Base-by-base conservation (phyloP, 23 tunicate species). In the Trididemnum miniatum region DNA sequence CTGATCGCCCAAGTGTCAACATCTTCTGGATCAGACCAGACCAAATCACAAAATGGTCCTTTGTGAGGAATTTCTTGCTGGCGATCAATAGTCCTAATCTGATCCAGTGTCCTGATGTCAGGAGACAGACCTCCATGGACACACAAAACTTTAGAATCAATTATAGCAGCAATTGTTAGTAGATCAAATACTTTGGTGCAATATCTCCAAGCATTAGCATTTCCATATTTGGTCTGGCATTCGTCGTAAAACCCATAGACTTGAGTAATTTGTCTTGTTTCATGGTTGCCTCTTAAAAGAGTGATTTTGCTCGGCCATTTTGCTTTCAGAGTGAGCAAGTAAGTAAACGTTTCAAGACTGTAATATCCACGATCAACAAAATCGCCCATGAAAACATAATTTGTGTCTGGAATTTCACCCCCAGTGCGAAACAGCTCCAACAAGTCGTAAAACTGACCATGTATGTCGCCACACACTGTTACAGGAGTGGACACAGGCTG, bases 161-260 rank as follows among this genome's bases (percentile, higher is more conserved):
- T 95, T 25, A 95, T 86, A 22, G 99, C 99, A 29, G 99, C 95
- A 60, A 95, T 84, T 31, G 92, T 86, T 1, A 95, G 96, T 37
- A 89, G 83, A 65, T 95, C 99, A 86, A 95, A 95, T 29, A 95
- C 99, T 84, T 95, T 86, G 37, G 99, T 95, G 64, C 96, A 90
- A 67, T 95, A 95, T 33, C 99, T 67, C 99, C 99, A 95, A 52
- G 95, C 99, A 83, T 90, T 95, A 15, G 91, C 91, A 49, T 90
- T 89, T 0, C 99, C 99, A 78, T 95, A 95, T 35, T 95, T 95
- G 33, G 80, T 83, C 35, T 85, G 92, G 74, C 99, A 95, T 64
- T 95, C 99, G 76, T 95, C 99, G 51, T 95, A 95, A 54, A 95
- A 95, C 0, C 99, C 99, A 83, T 95, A 95, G 18, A 95, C 96